Base-by-base conservation (phyloP, 1,140 invertebrate genomes). In the Physella acuta region DNA sequence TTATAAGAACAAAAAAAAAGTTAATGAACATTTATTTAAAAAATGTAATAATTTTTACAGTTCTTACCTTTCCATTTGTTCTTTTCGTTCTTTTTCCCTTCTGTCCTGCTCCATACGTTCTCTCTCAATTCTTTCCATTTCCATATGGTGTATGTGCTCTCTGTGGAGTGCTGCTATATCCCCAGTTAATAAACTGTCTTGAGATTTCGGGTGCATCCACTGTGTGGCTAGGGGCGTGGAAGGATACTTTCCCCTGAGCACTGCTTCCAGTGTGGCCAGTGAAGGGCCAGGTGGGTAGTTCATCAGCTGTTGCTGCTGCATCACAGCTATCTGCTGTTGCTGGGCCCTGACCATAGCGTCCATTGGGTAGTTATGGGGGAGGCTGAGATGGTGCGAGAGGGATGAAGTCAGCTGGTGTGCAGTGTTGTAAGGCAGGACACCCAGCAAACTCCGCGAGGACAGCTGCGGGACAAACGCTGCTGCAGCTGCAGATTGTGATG, bases 161-260 rank as follows among this genome's bases (percentile, higher is more conserved):
- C 81, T 28, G 24, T 84, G 84, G 77, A 76, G 85, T 80, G 86
- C 75, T n/a, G 86, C 71, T 71, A 85, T 82, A 37, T 86, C 83
- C 34, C 87, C 85, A 4, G 77, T 53, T 3, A 81, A 30, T 1
- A 82, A 72, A 58, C 76, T 79, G 34, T 83, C 83, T 37, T 81
- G 81, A 61, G 81, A 81, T 51, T 81, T 80, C 14, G 72, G 70
- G 14, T 81, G 71, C 56, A 83, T 70, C 73, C 78, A 85, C 17
- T 79, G 77, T n/a, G 80, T 77, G 20, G 81, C 77, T 16, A 84
- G 73, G 5, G 82, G 77, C 11, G 75, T 74, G 2, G 82, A 78
- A 3, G 82, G 79, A 64, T 82, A 79, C 63, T 85, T 85, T 72
- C 84, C 83, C 73, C 83, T 82, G 84, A 84, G 85, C 34, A 85